Percentiles rank a stretch among this genome's conserved stretches.
Conservation (phyloP, 2,113 vertebrate genomes). For the Stigmatopora nigra region DNA sequence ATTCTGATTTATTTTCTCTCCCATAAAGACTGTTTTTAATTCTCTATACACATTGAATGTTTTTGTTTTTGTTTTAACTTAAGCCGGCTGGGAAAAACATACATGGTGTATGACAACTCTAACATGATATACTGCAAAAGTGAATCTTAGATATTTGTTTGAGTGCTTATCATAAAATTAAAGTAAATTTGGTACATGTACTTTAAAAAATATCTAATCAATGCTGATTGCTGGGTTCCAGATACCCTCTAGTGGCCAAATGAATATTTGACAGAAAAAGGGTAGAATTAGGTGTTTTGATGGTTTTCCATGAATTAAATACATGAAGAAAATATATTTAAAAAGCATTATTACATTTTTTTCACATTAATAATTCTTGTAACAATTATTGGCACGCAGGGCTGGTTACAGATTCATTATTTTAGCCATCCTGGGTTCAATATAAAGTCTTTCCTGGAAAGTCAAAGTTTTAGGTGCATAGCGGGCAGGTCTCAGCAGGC, state of each 20-base stretch:
- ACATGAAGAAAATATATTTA: not conserved
- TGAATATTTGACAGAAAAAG: conserved; percentile 4
- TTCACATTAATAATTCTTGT: not conserved
- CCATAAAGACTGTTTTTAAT: not conserved
- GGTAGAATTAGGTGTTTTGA: no score
- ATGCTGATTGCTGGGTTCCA: conserved; percentile 19
- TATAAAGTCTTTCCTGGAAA: not conserved
- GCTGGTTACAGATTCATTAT: not conserved
- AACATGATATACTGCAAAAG: not conserved
- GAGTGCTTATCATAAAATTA: not conserved
- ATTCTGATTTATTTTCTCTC: not conserved
- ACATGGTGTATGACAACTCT: not conserved
- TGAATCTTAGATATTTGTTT: not conserved
- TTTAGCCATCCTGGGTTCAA: not conserved
- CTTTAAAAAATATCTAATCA: not conserved
- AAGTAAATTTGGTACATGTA: not conserved
- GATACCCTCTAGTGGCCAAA: conserved; percentile 65
- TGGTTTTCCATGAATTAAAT: no score
- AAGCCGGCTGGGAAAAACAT: not conserved
- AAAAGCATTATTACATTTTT: not conserved
- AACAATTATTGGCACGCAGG: not conserved
- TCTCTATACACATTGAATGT: not conserved
- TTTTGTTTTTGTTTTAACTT: not conserved
- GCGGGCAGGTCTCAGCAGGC: not conserved
- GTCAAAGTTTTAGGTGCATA: not conserved